phyloP scores from a whole-genome alignment of 1,140 invertebrate species.

The Pemphigus obesinymphae region DNA sequence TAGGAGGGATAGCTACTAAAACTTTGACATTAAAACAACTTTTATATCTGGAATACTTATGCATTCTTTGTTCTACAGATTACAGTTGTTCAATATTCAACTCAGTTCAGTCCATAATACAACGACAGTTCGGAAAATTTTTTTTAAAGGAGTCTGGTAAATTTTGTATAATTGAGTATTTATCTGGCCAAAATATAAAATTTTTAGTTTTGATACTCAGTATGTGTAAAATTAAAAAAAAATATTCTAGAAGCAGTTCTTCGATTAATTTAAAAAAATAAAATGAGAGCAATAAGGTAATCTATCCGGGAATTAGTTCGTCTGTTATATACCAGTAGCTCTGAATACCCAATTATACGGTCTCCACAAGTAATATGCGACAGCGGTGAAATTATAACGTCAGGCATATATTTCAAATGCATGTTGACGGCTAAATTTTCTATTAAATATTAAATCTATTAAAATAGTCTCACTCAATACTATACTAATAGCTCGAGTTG shows the following conservation, averaged over 20 bases:
- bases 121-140: background rate
- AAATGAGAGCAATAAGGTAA: background rate
- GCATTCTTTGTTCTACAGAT: background rate
- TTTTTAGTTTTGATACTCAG: background rate
- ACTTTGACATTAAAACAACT: constrained; percentile 48
- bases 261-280: background rate
- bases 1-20: constrained; percentile 47
- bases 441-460: too few species aligned
- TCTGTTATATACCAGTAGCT: too few species aligned
- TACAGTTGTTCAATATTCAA: background rate
- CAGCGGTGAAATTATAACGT: too few species aligned
- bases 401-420: too few species aligned
- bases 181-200: background rate
- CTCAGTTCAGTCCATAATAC: background rate
- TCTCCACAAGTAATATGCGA: too few species aligned
- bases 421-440: too few species aligned
- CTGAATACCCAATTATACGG: too few species aligned
- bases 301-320: too few species aligned
- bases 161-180: background rate
- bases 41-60: constrained; percentile 47
- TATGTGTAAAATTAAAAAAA: background rate
- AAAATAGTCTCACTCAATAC: too few species aligned
- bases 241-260: background rate
- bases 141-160: background rate
- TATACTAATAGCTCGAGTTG: too few species aligned